phyloP scores from a whole-genome alignment of 2,797 vertebrate genomes.

The Muscicapa striata region DNA sequence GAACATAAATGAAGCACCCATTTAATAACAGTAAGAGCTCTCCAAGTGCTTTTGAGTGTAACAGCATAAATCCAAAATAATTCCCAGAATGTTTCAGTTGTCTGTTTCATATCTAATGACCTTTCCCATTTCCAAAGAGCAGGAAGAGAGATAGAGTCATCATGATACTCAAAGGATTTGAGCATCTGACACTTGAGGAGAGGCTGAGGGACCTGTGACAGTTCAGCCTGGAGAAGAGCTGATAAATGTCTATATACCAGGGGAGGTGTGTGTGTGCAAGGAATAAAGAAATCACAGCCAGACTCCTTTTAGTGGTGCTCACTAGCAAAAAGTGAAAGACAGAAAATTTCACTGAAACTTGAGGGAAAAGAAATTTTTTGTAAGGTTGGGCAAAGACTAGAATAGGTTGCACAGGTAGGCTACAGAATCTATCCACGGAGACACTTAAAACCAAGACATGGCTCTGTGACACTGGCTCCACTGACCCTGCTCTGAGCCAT shows the following conservation, averaged over 20 bases:
- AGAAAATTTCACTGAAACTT: not conserved
- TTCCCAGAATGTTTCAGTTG: not conserved
- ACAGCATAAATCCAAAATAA: not conserved
- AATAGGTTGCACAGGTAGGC: not conserved
- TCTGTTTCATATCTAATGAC: not conserved
- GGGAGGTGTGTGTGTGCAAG: not conserved
- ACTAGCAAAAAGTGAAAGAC: not conserved
- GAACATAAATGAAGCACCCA: slow-evolving; percentile 13
- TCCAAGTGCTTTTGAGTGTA: not conserved
- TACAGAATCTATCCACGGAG: not conserved
- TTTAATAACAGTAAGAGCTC: not conserved
- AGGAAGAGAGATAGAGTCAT: not conserved
- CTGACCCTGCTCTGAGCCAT: not conserved
- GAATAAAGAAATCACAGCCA: not conserved
- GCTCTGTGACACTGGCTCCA: not conserved
- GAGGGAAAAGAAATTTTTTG: not conserved
- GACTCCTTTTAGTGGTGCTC: not conserved
- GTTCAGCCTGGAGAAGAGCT: not conserved
- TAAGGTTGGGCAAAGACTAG: not conserved
- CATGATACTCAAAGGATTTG: not conserved
- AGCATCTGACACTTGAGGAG: not conserved
- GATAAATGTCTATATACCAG: not conserved
- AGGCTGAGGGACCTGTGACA: not conserved
- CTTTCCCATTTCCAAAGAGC: not conserved
- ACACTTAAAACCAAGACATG: not conserved